Base-by-base conservation (phyloP, 2,888 invertebrate species). In the Drosophila seclusa region DNA sequence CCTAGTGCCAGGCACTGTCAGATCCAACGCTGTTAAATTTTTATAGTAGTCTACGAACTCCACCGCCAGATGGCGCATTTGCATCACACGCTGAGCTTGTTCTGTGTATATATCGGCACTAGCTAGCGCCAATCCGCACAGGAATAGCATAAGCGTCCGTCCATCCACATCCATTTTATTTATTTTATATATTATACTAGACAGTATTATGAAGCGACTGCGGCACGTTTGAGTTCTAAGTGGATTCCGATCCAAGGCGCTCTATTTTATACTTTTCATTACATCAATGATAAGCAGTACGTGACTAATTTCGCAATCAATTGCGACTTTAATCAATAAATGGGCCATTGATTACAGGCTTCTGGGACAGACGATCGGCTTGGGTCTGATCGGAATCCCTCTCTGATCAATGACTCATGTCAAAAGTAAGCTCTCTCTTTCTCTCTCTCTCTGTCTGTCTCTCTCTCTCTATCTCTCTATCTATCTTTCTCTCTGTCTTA, bases 31-130 rank as follows among this genome's bases (percentile, higher is more conserved):
- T 1, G 79, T 78, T 7, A 76, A 45, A 27, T 83, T 86, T 2
- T 53, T 40, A 57, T 68, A 86, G 32, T 69, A 57, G 1, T 86
- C 79, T 2, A 76, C 49, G 49, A 88, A 88, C 53, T 86, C 87
- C 4, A 80, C 55, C 0, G 76, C 50, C 52, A 86, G 24, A n/a
- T 59, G 70, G 1, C 81, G 79, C 29, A 78, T n/a, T 13, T 76
- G 70, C 54, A 60, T 50, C 29, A 71, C 8, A 0, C 65, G 49
- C 21, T 66, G 65, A 7, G 54, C 73, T 1, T 16, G 21, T 10
- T 60, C 54, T 3, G 34, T 27, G 24, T 34, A 29, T 4, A 48
- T 11, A 21, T 62, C 53, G 11, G 27, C 53, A 11, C 2, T 10
- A 5, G 38, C 38, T 38, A 53, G 29, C 24, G 18, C 27, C 29